phyloP scores from a whole-genome alignment of 2,113 vertebrate genomes.

The Nanger granti region DNA sequence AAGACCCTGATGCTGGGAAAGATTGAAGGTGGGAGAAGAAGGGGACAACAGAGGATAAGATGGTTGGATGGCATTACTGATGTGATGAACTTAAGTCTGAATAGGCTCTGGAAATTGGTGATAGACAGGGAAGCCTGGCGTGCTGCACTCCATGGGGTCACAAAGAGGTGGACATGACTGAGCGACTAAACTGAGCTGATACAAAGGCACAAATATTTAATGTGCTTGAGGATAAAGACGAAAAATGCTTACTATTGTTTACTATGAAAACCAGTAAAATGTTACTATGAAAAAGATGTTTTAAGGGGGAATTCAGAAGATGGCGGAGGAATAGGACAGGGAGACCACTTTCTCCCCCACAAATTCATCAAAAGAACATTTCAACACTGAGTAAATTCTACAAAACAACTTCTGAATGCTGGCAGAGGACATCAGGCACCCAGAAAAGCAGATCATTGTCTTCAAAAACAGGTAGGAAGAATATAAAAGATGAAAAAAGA shows the following conservation, averaged over 20 bases:
- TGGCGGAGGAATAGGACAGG: too few relatives aligned
- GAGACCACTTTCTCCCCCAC: too few relatives aligned
- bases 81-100: background rate
- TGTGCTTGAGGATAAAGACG: background rate
- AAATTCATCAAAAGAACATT: too few relatives aligned
- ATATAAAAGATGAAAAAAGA: too few relatives aligned
- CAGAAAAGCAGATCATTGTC: too few relatives aligned
- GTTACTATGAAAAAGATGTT: background rate
- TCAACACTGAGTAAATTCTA: too few relatives aligned
- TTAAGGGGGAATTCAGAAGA: too few relatives aligned
- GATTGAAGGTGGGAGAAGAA: background rate
- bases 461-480: too few relatives aligned
- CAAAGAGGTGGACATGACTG: background rate
- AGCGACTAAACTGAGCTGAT: background rate
- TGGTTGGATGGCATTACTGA: background rate
- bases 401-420: too few relatives aligned
- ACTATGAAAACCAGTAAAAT: background rate
- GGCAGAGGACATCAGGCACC: too few relatives aligned
- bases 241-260: background rate
- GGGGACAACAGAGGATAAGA: background rate
- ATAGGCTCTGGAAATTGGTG: background rate
- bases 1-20: background rate
- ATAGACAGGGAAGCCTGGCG: background rate
- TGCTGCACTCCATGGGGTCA: background rate
- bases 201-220: slow-evolving; percentile 31